These are phyloP conservation scores for Podarcis muralis DNA, from an alignment of 2,113 vertebrate species.

Conservation along the genomic window DNA sequence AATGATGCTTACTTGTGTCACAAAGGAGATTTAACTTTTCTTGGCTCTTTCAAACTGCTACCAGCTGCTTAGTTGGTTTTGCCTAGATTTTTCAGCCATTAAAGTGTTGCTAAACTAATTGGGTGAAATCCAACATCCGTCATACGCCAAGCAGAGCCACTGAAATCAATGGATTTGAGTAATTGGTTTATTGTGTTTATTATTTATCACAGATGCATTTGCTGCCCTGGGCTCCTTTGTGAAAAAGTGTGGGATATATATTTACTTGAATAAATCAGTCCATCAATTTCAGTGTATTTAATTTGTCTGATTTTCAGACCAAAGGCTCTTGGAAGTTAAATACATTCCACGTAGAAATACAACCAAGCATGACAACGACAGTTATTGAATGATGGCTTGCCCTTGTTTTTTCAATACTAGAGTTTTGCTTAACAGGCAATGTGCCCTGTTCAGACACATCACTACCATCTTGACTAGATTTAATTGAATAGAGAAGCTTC, in stretches of 20 bases:
- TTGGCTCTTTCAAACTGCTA: slow-evolving; percentile 12
- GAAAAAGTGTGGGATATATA: too few relatives aligned
- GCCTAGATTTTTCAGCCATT: not conserved
- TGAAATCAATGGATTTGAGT: too few relatives aligned
- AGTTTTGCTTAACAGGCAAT: slow-evolving; percentile 6
- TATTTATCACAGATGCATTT: too few relatives aligned
- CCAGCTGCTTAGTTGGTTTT: not conserved
- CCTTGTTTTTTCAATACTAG: not conserved
- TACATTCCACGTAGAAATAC: not conserved
- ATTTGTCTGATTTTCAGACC: not conserved
- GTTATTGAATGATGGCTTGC: not conserved
- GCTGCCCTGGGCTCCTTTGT: too few relatives aligned
- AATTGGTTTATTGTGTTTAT: not conserved
- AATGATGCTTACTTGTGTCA: not conserved
- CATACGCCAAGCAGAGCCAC: too few relatives aligned
- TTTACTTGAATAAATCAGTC: too few relatives aligned
- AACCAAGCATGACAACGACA: not conserved
- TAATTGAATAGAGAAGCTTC: not conserved
- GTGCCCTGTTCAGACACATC: too few relatives aligned
- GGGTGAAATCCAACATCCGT: too few relatives aligned
- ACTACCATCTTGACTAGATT: not conserved
- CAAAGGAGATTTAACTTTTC: not conserved
- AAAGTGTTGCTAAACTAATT: not conserved
- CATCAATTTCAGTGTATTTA: not conserved
- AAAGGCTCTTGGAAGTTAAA: not conserved